A percentile compares a stretch with the other conserved stretches of the same genome.
These are phyloP conservation scores for Ferrisia virgata DNA, from an alignment of 2,888 invertebrate genomes.

Conservation along the genomic window DNA sequence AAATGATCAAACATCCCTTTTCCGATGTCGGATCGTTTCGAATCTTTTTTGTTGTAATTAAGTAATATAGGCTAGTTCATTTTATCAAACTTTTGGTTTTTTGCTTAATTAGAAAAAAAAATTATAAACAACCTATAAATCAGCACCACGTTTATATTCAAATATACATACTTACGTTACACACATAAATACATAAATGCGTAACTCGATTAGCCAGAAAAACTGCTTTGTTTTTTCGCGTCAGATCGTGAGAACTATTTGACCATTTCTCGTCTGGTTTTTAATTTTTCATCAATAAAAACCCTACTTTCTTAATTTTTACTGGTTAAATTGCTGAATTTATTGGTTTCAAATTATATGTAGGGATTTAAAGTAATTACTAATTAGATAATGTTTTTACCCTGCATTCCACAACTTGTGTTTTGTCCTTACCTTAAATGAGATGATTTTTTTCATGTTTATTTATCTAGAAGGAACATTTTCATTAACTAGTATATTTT, in stretches of 20 bases:
- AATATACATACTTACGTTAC: too few species aligned
- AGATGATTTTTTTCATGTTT: too few species aligned
- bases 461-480: too few species aligned
- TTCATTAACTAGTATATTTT: too few species aligned
- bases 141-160: not conserved
- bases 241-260: not conserved
- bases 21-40: too few species aligned
- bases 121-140: slow-evolving; percentile 12
- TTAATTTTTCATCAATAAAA: not conserved
- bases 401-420: not conserved
- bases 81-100: not conserved
- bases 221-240: slow-evolving; percentile 1
- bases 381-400: not conserved
- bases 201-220: not conserved
- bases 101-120: not conserved
- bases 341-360: not conserved
- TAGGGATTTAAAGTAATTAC: not conserved
- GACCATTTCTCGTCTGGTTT: not conserved
- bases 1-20: too few species aligned
- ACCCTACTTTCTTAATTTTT: not conserved
- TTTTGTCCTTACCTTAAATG: too few species aligned
- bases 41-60: too few species aligned
- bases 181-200: not conserved
- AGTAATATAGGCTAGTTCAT: not conserved
- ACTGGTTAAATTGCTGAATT: not conserved